Percentiles rank a stretch among this genome's conserved stretches.
These are phyloP conservation scores for Aromia moschata DNA, from an alignment of 2,888 invertebrate genomes.

Conservation along the genomic window DNA sequence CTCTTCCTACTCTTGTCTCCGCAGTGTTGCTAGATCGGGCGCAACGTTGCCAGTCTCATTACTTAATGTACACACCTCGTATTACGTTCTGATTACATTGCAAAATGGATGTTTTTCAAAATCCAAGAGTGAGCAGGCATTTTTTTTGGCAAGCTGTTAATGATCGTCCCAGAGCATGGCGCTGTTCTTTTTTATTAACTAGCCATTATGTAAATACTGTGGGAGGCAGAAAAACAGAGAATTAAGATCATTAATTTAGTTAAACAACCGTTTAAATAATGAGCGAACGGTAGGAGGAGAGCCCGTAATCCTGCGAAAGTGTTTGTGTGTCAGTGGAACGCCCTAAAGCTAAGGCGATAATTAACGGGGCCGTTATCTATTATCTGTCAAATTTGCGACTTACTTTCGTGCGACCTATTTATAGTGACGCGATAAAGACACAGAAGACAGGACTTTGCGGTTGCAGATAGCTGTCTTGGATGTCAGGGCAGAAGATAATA, in stretches of 20 bases:
- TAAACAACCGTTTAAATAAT: constrained; percentile 15
- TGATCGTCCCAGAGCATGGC: no score
- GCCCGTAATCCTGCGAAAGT: constrained; percentile 15
- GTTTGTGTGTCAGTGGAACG: constrained; percentile 15
- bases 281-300: background rate
- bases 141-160: no score
- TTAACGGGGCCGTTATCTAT: constrained; percentile 34
- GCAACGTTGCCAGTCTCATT: no score
- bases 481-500: no score
- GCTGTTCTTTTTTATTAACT: constrained; percentile 24
- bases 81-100: no score
- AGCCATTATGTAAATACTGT: constrained; percentile 6
- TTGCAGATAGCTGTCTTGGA: background rate
- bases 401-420: constrained; percentile 1
- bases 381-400: constrained; percentile 31
- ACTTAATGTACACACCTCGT: no score
- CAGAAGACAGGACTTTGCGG: constrained; percentile 6
- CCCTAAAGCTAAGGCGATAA: constrained; percentile 19
- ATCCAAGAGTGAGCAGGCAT: no score
- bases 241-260: constrained; percentile 24
- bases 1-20: no score
- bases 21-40: no score
- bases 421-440: background rate
- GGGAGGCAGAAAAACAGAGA: constrained; percentile 15
- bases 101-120: no score